Base-by-base conservation (phyloP, 2,113 vertebrate species). In the Nymphicus hollandicus region DNA sequence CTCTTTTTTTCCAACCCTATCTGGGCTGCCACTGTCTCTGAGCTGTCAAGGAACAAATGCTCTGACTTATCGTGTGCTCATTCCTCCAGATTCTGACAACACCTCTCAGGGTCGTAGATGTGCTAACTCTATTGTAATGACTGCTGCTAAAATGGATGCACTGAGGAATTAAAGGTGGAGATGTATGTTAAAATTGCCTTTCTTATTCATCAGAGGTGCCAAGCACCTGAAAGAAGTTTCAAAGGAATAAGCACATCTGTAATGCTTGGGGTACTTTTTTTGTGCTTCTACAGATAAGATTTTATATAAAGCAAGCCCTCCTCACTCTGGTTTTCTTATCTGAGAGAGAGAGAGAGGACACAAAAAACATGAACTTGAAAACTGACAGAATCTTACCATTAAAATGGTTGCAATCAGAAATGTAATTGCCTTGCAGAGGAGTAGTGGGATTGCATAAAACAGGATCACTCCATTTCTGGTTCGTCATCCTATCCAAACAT, bases 21-120 rank as follows among this genome's bases (percentile, higher is more conserved):
- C 68, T 80, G 85, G 49, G 53, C 81, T 96, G 81, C 87, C 58
- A 61, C 66, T 5, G 5, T 5, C 13, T 72, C 61, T 41, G 79
- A 94, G 72, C 78, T 94, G 87, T 95, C 93, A 94, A 82, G 74
- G 84, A 93, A 77, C 63, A 93, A 95, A 94, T 77, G 53, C 66
- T 91, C 70, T 89, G 81, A 79, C 89, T 95, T 91, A 68, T 66
- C 19, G 46, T 8, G 2, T 39, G 68, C 58, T 91, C 52, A 52
- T 89, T 89, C 80, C 87, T 92, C 46, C 0, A 0, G 53, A 58
- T 77, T 80, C 71, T 94, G 91, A 94, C 94, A 94, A 37, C 0
- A 0, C 68, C 44, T 87, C 89, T 73, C 71, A 86, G 49, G 78
- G 65, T 89, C 1, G 2, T 56, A 85, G 84, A 82, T 3, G 7